Conservation (phyloP, 2,888 invertebrate genomes). For the Lasioglossum marginatum region DNA sequence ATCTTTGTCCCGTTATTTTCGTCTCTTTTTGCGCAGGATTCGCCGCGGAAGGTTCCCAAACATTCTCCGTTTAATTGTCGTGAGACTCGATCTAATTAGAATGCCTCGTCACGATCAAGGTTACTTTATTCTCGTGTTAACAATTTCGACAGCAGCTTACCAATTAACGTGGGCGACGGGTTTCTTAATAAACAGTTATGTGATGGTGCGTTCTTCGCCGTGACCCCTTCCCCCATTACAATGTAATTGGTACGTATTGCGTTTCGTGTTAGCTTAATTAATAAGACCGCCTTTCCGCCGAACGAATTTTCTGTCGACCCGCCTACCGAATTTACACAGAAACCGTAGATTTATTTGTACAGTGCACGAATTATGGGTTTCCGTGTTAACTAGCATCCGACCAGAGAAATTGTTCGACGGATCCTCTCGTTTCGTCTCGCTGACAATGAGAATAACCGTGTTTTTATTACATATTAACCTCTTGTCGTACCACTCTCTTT, state of each 20-base stretch:
- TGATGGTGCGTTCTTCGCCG: conserved; percentile 42
- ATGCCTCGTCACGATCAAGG: conserved; percentile 24
- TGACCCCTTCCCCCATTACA: conserved; percentile 29
- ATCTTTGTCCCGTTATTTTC: background rate
- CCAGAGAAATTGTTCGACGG: too few relatives aligned
- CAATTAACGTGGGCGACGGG: conserved; percentile 51
- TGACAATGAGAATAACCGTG: too few relatives aligned
- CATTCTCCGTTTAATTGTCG: conserved; percentile 43
- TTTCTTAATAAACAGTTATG: conserved; percentile 48
- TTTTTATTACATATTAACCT: too few relatives aligned
- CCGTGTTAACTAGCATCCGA: too few relatives aligned
- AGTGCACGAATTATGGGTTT: too few relatives aligned
- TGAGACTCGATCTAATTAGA: conserved; percentile 50
- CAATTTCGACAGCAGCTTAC: conserved; percentile 38
- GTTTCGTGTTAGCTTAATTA: conserved; percentile 51
- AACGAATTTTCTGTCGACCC: background rate
- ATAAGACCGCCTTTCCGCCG: conserved; percentile 4
- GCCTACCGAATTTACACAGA: background rate
- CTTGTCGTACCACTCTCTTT: too few relatives aligned
- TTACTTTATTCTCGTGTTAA: conserved; percentile 31
- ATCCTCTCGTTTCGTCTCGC: too few relatives aligned
- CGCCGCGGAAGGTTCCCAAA: conserved; percentile 35
- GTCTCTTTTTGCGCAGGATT: background rate
- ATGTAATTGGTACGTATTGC: conserved; percentile 45
- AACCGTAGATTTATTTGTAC: background rate